Evolutionary conservation across 2,113 vertebrate species (phyloP), one percentile per base, ranked within the genome.

Genomic region (Anarrhichthys ocellatus): DNA sequence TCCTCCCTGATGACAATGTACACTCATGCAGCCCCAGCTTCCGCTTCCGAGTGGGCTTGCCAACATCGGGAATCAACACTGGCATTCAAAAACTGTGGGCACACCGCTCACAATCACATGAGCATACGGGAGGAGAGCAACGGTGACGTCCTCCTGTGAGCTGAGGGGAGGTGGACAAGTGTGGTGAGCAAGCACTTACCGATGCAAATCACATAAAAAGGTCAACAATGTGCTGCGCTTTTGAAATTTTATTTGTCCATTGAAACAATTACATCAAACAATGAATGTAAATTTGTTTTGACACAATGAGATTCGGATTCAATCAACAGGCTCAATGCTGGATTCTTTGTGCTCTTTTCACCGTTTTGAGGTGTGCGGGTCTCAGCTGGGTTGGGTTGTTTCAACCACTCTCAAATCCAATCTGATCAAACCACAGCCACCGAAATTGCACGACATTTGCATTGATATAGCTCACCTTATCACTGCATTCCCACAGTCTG

Each of bases 201-300:
- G 1, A 83, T 72, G 85, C 40, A 76, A 81, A 81, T 87, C 58
- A 58, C n/a, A 29, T 7, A 54, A 63, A 65, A 75, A 78, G 62
- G 62, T 61, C 58, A 76, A 48, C 50, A 56, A 56, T 63, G 50
- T 52, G 56, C 10, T 24, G 6, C 22, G 38, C 54, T 80, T 64
- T 65, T 34, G 1, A 17, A 27, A 27, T 32, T n/a, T 17, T 3
- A 20, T 58, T 80, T 70, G 20, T 29, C 32, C 14, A 18, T 52
- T 48, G 46, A 54, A 56, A 65, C 32, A 34, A 34, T 34, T 34
- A 34, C 32, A 5, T 34, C 20, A 65, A 81, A 80, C 15, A 42
- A 42, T 44, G 65, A 24, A 86, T 40, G 62, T 6, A 36, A 48
- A 61, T 58, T 17, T 17, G 15, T 13, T 70, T 71, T 65, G 14